phyloP scores from a whole-genome alignment of 2,113 vertebrate genomes.

The Phrynocephalus versicolor region DNA sequence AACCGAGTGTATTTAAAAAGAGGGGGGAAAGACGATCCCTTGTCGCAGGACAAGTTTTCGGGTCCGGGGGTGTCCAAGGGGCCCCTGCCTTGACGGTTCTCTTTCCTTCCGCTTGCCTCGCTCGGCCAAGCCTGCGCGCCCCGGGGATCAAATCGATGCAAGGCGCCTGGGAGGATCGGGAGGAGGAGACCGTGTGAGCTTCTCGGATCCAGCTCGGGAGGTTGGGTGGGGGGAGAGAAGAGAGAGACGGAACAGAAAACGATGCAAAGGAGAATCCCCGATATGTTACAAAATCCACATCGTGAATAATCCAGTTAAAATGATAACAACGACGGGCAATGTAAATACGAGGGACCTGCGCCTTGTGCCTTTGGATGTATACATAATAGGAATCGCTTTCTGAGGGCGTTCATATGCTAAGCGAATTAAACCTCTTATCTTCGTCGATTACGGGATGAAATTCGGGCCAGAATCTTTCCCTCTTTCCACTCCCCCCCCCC shows the following conservation, averaged over 20 bases:
- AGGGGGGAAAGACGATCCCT: no score
- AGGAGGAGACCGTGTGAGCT: background rate
- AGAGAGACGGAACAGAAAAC: background rate
- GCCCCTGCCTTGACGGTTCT: background rate
- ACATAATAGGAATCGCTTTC: slow-evolving; percentile 15
- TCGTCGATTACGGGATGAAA: slow-evolving; percentile 3
- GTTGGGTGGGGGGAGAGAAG: background rate
- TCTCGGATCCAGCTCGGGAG: background rate
- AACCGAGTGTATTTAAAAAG: background rate
- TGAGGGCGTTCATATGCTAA: slow-evolving; percentile 20
- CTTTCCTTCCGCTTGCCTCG: no score
- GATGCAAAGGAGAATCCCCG: background rate
- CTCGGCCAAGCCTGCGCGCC: no score
- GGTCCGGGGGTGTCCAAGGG: background rate
- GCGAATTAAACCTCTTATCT: slow-evolving; percentile 32
- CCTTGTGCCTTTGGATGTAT: slow-evolving; percentile 7
- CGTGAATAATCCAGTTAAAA: slow-evolving; percentile 32
- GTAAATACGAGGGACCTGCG: slow-evolving; percentile 4
- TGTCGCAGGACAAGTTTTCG: background rate
- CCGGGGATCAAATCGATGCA: background rate
- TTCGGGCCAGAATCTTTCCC: slow-evolving; percentile 17
- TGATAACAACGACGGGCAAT: slow-evolving; percentile 5
- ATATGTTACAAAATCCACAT: slow-evolving; percentile 22
- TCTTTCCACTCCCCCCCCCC: background rate
- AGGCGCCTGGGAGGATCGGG: background rate